Percentiles rank a stretch among this genome's conserved stretches.
Conservation (phyloP, 2,888 invertebrate species). For the Melangyna quadrimaculata region DNA sequence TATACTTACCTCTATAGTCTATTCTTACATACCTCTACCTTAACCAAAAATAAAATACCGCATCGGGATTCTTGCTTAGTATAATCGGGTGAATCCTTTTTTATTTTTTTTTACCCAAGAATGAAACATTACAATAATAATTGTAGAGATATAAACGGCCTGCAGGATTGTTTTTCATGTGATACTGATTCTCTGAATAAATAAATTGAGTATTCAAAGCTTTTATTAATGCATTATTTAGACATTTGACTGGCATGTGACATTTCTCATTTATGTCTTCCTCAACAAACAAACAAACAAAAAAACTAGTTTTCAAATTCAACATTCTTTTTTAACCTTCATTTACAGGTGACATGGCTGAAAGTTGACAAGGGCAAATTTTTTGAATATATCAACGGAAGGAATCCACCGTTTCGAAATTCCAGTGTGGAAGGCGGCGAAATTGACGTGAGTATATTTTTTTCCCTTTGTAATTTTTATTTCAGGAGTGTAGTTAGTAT, state of each 20-base stretch:
- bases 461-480: conserved; percentile 16
- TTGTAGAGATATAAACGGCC: not conserved
- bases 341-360: conserved; percentile 80
- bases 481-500: not conserved
- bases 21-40: not conserved
- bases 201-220: conserved; percentile 34
- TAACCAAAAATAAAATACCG: not conserved
- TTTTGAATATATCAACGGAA: conserved; percentile 90
- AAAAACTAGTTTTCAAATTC: not conserved
- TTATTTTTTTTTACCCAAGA: not conserved
- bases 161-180: not conserved
- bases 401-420: conserved; percentile 87
- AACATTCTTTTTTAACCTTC: not conserved
- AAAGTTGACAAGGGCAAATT: conserved; percentile 84
- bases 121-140: conserved; percentile 1
- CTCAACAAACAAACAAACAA: not conserved
- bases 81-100: not conserved
- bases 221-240: conserved; percentile 25
- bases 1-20: not conserved
- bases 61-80: not conserved
- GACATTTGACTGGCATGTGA: conserved; percentile 26
- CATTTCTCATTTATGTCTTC: conserved; percentile 34
- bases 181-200: conserved; percentile 5
- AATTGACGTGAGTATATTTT: conserved; percentile 86
- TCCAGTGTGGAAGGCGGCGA: conserved; percentile 87